Evolutionary conservation across 2,113 vertebrate species (phyloP).

Genomic region (Chaetorhynchus papuensis): DNA sequence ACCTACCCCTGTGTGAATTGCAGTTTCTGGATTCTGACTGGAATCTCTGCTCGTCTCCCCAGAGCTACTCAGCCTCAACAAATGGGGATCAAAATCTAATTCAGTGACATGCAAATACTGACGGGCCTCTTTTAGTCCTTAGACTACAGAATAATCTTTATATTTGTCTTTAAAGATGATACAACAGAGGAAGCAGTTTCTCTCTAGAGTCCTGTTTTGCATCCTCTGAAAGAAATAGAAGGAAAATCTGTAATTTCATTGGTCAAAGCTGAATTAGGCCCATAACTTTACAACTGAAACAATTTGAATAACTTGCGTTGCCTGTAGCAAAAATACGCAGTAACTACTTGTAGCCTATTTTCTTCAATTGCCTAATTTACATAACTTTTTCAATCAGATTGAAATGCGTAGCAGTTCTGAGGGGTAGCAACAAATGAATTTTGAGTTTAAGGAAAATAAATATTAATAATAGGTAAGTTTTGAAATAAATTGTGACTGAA

Average conservation of each 20-base stretch:
- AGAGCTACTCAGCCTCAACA: not conserved
- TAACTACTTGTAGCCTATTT: not conserved
- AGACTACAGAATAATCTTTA: not conserved
- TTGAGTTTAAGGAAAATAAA: not conserved
- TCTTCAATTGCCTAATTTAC: not conserved
- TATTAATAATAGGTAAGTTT: not conserved
- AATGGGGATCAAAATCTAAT: not conserved
- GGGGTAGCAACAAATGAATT: not conserved
- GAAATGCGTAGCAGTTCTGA: not conserved
- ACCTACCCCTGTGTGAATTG: not conserved
- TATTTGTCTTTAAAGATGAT: not conserved
- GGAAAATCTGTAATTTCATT: not conserved
- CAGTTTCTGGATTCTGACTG: not conserved
- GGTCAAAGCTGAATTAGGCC: not conserved
- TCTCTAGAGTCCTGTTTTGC: not conserved
- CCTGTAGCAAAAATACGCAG: not conserved
- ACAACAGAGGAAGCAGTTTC: not conserved
- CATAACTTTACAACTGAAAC: not conserved
- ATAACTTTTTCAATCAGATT: not conserved
- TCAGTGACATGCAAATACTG: not conserved
- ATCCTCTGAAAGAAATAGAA: not conserved
- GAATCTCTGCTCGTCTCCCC: accelerated
- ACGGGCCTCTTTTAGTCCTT: not conserved
- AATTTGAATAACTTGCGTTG: not conserved
- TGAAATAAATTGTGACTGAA: not conserved